A percentile compares a stretch with the other conserved stretches of the same genome.
Evolutionary conservation across 2,888 invertebrate genomes (phyloP).

Genomic region (Gerosis bhagava): DNA sequence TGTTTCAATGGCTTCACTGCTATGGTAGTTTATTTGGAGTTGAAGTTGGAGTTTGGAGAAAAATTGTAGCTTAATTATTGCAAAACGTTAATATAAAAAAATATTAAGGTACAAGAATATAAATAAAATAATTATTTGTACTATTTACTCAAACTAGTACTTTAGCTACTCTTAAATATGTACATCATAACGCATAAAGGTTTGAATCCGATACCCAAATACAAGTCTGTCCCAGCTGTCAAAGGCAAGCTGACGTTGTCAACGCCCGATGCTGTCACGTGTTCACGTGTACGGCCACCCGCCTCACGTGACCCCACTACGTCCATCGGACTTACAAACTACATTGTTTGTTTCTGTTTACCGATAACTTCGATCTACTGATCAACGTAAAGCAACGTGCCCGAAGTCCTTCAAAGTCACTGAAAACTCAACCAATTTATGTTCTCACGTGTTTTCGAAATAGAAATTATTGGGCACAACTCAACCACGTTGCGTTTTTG

Average conservation of each 20-base stretch:
- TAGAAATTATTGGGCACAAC: conserved; percentile 49
- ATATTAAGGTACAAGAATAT: too few relatives aligned
- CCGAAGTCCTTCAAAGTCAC: conserved; percentile 58
- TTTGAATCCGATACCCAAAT: not conserved
- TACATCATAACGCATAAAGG: too few relatives aligned
- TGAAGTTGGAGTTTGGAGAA: too few relatives aligned
- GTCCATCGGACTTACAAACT: conserved; percentile 32
- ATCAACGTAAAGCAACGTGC: conserved; percentile 59
- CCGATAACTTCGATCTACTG: conserved; percentile 49
- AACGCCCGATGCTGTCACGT: conserved; percentile 40
- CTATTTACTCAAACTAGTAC: too few relatives aligned
- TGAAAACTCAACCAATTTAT: conserved; percentile 52
- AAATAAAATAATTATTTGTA: too few relatives aligned
- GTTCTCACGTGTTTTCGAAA: conserved; percentile 58
- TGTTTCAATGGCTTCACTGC: too few relatives aligned
- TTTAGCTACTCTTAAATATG: too few relatives aligned
- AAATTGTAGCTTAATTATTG: too few relatives aligned
- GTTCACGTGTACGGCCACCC: conserved; percentile 47
- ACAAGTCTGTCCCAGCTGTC: conserved; percentile 1
- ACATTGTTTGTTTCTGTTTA: conserved; percentile 66
- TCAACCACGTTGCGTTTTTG: conserved; percentile 41
- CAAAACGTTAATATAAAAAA: too few relatives aligned
- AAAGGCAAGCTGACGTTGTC: conserved; percentile 5
- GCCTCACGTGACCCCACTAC: conserved; percentile 39
- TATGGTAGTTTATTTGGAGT: too few relatives aligned